A percentile compares a stretch with the other conserved stretches of the same genome.
Conservation (phyloP, 2,797 vertebrate genomes). For the Rostrhamus sociabilis region DNA sequence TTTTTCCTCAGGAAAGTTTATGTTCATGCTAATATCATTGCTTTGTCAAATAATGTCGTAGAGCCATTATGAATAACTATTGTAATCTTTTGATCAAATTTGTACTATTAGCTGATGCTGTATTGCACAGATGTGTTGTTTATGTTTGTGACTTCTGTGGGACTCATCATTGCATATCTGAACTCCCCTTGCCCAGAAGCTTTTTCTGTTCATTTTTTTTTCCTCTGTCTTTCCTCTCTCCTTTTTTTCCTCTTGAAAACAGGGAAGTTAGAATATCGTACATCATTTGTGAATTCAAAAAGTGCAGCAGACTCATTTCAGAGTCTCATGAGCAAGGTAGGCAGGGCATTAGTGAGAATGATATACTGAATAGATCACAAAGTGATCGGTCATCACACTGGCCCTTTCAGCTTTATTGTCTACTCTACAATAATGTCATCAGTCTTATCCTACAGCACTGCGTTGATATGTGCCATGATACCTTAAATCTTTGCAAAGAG, state of each 20-base stretch:
- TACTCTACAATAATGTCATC: background rate
- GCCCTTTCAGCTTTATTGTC: background rate
- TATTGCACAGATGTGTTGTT: background rate
- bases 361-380: background rate
- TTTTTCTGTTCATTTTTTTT: background rate
- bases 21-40: background rate
- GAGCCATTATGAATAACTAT: background rate
- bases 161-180: background rate
- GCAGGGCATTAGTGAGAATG: background rate
- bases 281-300: background rate
- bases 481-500: background rate
- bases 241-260: background rate
- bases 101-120: background rate
- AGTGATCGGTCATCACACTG: background rate
- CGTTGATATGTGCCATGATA: background rate
- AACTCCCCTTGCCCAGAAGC: background rate
- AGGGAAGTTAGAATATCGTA: background rate
- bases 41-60: background rate
- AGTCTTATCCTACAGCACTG: background rate
- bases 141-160: background rate
- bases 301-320: background rate
- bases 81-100: background rate
- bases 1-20: background rate
- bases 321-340: background rate
- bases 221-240: background rate